Evolutionary conservation across 2,797 vertebrate species (phyloP).

Genomic region (Phoxinus dragarum): DNA sequence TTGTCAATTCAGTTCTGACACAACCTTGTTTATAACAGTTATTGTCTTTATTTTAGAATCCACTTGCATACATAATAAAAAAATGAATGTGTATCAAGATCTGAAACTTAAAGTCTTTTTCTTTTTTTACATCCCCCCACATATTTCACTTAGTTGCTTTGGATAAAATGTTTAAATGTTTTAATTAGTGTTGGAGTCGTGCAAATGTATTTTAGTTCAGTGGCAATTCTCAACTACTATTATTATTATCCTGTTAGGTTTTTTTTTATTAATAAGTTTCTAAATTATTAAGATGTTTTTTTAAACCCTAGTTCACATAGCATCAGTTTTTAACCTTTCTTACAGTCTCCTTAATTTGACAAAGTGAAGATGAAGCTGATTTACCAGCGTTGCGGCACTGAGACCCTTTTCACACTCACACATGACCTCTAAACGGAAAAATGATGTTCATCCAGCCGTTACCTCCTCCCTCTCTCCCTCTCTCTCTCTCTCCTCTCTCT

Average conservation of each 20-base stretch:
- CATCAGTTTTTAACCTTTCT: background rate
- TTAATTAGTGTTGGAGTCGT: background rate
- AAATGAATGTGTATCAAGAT: background rate
- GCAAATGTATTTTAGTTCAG: background rate
- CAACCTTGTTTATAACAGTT: background rate
- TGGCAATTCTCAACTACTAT: background rate
- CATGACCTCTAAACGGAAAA: background rate
- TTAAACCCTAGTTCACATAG: background rate
- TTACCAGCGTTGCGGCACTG: background rate
- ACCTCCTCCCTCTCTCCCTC: background rate
- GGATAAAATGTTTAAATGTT: background rate
- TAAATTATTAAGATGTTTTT: background rate
- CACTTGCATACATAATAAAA: background rate
- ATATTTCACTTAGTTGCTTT: background rate
- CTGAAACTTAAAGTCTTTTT: background rate
- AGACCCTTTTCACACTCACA: background rate
- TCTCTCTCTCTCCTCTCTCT: background rate
- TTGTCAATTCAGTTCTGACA: background rate
- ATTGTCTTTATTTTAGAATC: background rate
- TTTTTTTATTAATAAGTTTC: background rate
- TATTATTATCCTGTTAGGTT: background rate
- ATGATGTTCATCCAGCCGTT: background rate
- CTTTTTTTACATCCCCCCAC: background rate
- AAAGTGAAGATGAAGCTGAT: background rate
- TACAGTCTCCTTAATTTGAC: background rate